Conservation (phyloP, 2,888 invertebrate genomes). For the Marronus borbonicus region DNA sequence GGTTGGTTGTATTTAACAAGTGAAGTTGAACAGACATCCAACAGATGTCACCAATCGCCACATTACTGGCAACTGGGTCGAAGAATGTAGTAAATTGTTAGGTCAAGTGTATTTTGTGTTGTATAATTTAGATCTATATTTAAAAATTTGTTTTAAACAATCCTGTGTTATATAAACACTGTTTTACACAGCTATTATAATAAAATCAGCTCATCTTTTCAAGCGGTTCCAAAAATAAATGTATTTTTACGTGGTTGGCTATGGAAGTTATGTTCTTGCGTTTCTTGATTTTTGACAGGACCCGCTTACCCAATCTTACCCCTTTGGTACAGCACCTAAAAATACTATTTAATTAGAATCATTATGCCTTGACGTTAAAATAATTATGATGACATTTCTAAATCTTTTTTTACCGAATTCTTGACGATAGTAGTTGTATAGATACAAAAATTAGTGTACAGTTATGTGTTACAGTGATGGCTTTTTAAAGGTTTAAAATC, state of each 20-base stretch:
- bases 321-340: not conserved
- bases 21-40: not conserved
- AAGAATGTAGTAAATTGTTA: not conserved
- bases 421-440: conserved; percentile 2
- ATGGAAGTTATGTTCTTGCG: not conserved
- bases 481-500: not conserved
- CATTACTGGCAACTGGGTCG: not conserved
- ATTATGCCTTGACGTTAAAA: not conserved
- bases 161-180: not conserved
- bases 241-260: too few species aligned
- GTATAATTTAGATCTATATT: not conserved
- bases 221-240: too few species aligned
- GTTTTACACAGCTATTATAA: too few species aligned
- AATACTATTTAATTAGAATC: not conserved
- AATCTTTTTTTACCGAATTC: not conserved
- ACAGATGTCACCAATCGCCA: not conserved
- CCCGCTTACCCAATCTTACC: not conserved
- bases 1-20: too few species aligned
- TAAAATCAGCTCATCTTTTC: too few species aligned
- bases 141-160: not conserved
- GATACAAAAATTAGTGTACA: not conserved
- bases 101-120: not conserved
- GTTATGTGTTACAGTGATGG: not conserved
- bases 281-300: not conserved
- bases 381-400: not conserved